phyloP scores from a whole-genome alignment of 2,888 invertebrate species.

The Apamea epomidion region DNA sequence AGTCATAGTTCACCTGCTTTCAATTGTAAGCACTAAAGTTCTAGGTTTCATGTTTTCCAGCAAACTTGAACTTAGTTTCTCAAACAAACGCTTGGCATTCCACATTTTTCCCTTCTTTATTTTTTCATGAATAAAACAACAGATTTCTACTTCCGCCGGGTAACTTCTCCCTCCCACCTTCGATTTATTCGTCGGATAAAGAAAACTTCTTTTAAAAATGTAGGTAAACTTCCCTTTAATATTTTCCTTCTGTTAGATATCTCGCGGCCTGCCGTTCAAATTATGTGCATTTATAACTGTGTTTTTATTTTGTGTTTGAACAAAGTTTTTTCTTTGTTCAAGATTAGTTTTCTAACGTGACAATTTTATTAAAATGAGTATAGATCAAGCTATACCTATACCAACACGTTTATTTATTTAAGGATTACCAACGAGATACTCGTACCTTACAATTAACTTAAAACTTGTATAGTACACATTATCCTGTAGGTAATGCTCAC shows the following conservation, averaged over 20 bases:
- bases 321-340: slow-evolving; percentile 39
- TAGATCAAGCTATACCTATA: not conserved
- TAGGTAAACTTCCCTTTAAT: slow-evolving; percentile 88
- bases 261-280: slow-evolving; percentile 81
- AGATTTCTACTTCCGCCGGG: slow-evolving; percentile 87
- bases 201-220: slow-evolving; percentile 89
- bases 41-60: slow-evolving; percentile 69
- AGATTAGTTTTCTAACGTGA: slow-evolving; percentile 39
- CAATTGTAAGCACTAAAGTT: slow-evolving; percentile 59
- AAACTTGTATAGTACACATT: not conserved
- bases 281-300: slow-evolving; percentile 87
- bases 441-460: not conserved
- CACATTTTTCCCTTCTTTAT: slow-evolving; percentile 85
- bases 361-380: not conserved
- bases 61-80: slow-evolving; percentile 72
- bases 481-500: not conserved
- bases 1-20: slow-evolving; percentile 34
- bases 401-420: not conserved
- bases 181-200: slow-evolving; percentile 90
- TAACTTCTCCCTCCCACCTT: slow-evolving; percentile 89
- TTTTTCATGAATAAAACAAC: slow-evolving; percentile 91
- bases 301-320: slow-evolving; percentile 60
- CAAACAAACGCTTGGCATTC: slow-evolving; percentile 77
- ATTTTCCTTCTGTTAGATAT: slow-evolving; percentile 88
- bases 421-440: not conserved